Evolutionary conservation across 2,888 invertebrate genomes (phyloP).

Genomic region (Myathropa florea): DNA sequence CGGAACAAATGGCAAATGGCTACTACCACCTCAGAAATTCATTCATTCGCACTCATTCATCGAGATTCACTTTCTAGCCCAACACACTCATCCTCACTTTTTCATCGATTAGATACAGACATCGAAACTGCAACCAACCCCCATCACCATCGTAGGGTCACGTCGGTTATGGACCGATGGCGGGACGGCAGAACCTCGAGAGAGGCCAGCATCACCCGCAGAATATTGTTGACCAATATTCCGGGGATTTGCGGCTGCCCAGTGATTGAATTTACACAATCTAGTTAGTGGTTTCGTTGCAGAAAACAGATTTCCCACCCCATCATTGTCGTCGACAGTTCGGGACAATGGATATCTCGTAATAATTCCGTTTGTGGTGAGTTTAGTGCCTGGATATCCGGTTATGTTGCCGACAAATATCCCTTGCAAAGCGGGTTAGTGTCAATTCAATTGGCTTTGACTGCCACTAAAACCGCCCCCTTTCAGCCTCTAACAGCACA

Average conservation of each 20-base stretch:
- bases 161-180: slow-evolving; percentile 2
- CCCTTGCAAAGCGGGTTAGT: slow-evolving; percentile 45
- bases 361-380: slow-evolving; percentile 55
- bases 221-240: slow-evolving; percentile 69
- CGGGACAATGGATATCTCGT: slow-evolving; percentile 24
- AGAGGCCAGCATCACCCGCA: slow-evolving; percentile 24
- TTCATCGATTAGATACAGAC: neutral
- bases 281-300: slow-evolving; percentile 68
- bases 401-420: slow-evolving; percentile 36
- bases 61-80: slow-evolving; percentile 65
- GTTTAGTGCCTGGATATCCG: slow-evolving; percentile 22
- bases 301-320: slow-evolving; percentile 52
- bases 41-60: slow-evolving; percentile 64
- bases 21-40: slow-evolving; percentile 27
- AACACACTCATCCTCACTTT: slow-evolving; percentile 8
- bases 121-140: neutral
- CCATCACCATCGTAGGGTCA: slow-evolving; percentile 34
- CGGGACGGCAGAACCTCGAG: neutral
- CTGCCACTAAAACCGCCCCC: slow-evolving; percentile 26
- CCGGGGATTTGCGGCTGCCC: slow-evolving; percentile 62
- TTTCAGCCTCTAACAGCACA: neutral
- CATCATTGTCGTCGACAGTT: slow-evolving; percentile 35
- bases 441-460: slow-evolving; percentile 68
- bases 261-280: slow-evolving; percentile 71
- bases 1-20: slow-evolving; percentile 43